Conservation (phyloP, 2,797 vertebrate genomes). For the Tauraco hartlaubi region DNA sequence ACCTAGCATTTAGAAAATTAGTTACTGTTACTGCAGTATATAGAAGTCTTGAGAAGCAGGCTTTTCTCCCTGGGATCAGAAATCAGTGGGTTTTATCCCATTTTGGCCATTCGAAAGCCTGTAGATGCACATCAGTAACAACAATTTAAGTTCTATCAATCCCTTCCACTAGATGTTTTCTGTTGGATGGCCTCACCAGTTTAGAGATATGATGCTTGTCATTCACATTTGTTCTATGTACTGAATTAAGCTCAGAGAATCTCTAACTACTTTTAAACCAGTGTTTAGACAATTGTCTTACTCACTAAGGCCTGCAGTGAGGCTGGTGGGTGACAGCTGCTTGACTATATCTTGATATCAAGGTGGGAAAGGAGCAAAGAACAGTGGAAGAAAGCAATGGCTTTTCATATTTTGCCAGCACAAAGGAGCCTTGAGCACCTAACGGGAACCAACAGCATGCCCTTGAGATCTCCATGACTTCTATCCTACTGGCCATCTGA, state of each 20-base stretch:
- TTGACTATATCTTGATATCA: neutral
- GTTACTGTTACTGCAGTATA: neutral
- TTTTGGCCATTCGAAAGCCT: neutral
- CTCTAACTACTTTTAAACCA: neutral
- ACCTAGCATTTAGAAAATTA: neutral
- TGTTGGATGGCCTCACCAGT: neutral
- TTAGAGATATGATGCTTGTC: neutral
- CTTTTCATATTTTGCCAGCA: neutral
- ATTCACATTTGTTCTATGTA: neutral
- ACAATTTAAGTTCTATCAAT: neutral
- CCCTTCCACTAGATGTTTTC: neutral
- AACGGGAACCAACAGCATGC: neutral
- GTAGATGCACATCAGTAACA: neutral
- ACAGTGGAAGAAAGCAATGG: neutral
- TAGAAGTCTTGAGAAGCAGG: neutral
- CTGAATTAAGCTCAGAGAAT: neutral
- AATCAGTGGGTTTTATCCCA: neutral
- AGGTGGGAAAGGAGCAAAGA: neutral
- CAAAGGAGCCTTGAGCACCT: neutral
- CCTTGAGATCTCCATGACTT: fast-evolving
- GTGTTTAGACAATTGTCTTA: neutral
- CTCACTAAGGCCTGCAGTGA: neutral
- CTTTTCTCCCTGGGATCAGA: neutral
- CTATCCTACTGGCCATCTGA: neutral
- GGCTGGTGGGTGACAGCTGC: neutral